A percentile compares a stretch with the other conserved stretches of the same genome.
Evolutionary conservation across 1,140 invertebrate genomes (phyloP).

Genomic region (Scaptodrosophila lebanonensis): DNA sequence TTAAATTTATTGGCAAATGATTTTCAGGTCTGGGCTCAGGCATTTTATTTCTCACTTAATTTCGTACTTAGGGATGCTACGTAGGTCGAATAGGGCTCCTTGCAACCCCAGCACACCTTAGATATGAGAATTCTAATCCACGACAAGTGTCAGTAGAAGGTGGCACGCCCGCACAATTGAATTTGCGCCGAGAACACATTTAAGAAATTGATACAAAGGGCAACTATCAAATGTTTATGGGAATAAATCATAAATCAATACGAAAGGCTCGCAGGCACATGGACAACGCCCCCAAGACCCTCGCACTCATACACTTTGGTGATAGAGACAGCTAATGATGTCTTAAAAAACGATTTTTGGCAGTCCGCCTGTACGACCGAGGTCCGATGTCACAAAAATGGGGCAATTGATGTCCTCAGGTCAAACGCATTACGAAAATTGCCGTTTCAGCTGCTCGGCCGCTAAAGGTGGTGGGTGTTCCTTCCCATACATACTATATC

Average conservation of each 20-base stretch:
- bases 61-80: no score
- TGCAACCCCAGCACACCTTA: no score
- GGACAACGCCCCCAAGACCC: no score
- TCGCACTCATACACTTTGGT: conserved; percentile 2
- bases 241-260: conserved; percentile 74
- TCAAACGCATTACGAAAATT: conserved; percentile 73
- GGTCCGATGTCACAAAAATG: conserved; percentile 64
- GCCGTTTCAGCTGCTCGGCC: conserved; percentile 59
- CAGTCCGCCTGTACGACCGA: conserved; percentile 10
- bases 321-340: conserved; percentile 56
- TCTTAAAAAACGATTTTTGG: conserved; percentile 69
- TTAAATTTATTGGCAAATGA: no score
- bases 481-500: not conserved
- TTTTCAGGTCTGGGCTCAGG: no score
- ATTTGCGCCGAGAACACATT: conserved; percentile 61
- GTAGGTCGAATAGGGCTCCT: no score
- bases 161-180: conserved; percentile 55
- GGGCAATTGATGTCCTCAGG: conserved; percentile 71
- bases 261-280: conserved; percentile 24
- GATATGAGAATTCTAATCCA: no score
- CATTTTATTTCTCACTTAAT: no score
- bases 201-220: conserved; percentile 60
- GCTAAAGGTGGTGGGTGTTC: no score
- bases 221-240: conserved; percentile 45
- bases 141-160: no score